Conservation (phyloP, 2,113 vertebrate species). For the Rutilus rutilus region DNA sequence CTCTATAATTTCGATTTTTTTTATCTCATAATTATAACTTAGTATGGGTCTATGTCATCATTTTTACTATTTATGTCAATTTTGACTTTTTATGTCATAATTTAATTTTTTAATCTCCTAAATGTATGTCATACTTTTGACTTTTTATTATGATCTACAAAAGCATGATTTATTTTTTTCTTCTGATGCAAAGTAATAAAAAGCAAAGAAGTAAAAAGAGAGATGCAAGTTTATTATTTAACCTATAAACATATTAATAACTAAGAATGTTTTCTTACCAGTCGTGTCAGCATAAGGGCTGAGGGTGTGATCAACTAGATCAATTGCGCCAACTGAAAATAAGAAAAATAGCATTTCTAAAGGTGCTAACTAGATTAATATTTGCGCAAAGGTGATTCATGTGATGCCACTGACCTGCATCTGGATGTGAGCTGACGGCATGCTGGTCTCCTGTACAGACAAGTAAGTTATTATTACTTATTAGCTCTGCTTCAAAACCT, state of each 20-base stretch:
- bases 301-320: conserved; percentile 42
- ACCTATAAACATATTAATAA: background rate
- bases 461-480: background rate
- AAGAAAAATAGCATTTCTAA: background rate
- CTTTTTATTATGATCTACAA: too few species aligned
- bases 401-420: conserved; percentile 39
- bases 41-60: too few species aligned
- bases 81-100: too few species aligned
- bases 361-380: background rate
- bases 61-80: too few species aligned
- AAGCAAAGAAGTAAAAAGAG: background rate
- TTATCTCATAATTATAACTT: too few species aligned
- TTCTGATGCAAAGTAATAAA: background rate
- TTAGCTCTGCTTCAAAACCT: background rate
- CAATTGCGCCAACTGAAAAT: conserved; percentile 48
- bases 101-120: too few species aligned
- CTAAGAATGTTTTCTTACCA: conserved; percentile 44
- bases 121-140: too few species aligned
- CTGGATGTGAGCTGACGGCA: conserved; percentile 29
- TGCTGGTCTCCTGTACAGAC: conserved; percentile 42
- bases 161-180: too few species aligned
- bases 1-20: too few species aligned
- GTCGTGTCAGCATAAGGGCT: conserved; percentile 48
- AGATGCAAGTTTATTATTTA: background rate
- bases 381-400: background rate